Conservation (phyloP, 1,140 invertebrate genomes). For the Drosophila bipectinata region DNA sequence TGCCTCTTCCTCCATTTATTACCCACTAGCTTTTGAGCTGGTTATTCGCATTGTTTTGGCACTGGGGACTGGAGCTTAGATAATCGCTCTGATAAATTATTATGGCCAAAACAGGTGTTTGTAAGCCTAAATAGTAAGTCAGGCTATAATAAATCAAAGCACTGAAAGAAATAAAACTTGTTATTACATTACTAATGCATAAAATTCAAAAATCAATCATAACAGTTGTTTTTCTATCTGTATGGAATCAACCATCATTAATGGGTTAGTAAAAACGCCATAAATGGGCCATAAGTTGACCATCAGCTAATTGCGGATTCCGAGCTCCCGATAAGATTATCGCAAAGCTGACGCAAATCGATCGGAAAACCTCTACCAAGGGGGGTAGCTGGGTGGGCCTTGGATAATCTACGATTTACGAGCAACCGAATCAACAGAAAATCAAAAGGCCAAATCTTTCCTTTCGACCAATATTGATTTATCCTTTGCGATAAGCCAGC, state of each 20-base stretch:
- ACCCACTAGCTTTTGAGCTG: neutral
- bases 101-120: constrained; percentile 23
- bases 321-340: constrained; percentile 32
- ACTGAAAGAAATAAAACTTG: too few relatives aligned
- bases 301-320: constrained; percentile 38
- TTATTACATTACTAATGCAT: neutral
- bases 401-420: constrained; percentile 37
- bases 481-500: constrained; percentile 41
- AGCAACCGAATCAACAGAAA: constrained; percentile 32
- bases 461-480: constrained; percentile 47
- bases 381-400: neutral
- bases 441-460: constrained; percentile 35
- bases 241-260: constrained; percentile 2
- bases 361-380: constrained; percentile 12
- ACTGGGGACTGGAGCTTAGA: neutral
- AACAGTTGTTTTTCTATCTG: neutral
- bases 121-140: neutral
- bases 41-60: neutral
- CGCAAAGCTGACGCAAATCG: constrained; percentile 31
- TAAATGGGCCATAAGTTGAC: constrained; percentile 41
- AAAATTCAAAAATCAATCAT: constrained; percentile 4
- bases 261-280: constrained; percentile 22
- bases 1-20: constrained; percentile 10
- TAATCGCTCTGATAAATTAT: constrained; percentile 24
- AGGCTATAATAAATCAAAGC: too few relatives aligned